phyloP scores from a whole-genome alignment of 2,113 vertebrate genomes.

The Meriones unguiculatus region DNA sequence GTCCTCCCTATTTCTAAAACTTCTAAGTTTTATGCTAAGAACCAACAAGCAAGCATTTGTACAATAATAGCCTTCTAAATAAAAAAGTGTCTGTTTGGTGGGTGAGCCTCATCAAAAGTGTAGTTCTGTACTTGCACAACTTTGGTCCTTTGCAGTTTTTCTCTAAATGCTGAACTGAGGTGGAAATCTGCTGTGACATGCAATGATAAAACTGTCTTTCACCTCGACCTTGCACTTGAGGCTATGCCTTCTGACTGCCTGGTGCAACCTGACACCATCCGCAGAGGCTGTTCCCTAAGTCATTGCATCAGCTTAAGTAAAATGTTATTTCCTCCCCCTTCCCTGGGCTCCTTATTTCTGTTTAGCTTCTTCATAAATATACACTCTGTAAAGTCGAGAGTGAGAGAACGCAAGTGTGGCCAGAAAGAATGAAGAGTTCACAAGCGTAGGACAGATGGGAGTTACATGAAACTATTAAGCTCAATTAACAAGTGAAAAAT shows the following conservation, averaged over 20 bases:
- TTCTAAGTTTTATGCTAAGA: slow-evolving; percentile 59
- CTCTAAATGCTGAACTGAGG: slow-evolving; percentile 65
- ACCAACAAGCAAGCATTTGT: slow-evolving; percentile 44
- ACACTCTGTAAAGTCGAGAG: slow-evolving; percentile 56
- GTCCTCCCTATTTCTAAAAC: background rate
- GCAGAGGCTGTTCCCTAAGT: slow-evolving; percentile 63
- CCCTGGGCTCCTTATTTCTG: slow-evolving; percentile 4
- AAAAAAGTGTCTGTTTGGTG: slow-evolving; percentile 28
- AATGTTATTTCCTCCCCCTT: slow-evolving; percentile 66
- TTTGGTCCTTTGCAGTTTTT: slow-evolving; percentile 77
- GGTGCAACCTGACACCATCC: slow-evolving; percentile 58
- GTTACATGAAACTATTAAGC: slow-evolving; percentile 68
- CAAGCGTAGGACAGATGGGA: slow-evolving; percentile 69
- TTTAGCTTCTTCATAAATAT: slow-evolving; percentile 66
- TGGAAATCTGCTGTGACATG: slow-evolving; percentile 80
- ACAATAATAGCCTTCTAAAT: slow-evolving; percentile 12
- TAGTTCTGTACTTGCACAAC: slow-evolving; percentile 39
- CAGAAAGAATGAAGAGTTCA: slow-evolving; percentile 68
- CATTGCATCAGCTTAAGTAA: slow-evolving; percentile 81
- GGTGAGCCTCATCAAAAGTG: slow-evolving; percentile 69
- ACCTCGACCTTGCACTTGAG: slow-evolving; percentile 53
- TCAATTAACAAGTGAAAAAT: slow-evolving; percentile 81
- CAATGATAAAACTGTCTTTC: slow-evolving; percentile 80
- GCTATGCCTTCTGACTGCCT: slow-evolving; percentile 43
- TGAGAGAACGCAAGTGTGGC: slow-evolving; percentile 44